A percentile compares a stretch with the other conserved stretches of the same genome.
Conservation (phyloP, 2,113 vertebrate species). For the Nesogale talazaci region DNA sequence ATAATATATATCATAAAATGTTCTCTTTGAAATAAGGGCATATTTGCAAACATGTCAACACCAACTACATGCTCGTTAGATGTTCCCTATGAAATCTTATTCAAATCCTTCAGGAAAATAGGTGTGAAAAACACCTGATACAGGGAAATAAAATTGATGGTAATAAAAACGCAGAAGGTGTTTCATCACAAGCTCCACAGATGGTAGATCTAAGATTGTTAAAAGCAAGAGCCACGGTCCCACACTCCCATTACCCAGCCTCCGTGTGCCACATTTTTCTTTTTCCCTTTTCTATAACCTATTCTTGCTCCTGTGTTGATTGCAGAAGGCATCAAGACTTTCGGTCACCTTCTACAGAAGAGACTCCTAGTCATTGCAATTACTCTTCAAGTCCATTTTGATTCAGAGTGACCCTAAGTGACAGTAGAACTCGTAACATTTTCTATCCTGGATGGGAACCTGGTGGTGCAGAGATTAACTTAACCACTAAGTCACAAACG, state of each 20-base stretch:
- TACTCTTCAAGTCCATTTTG: background rate
- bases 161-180: slow-evolving; percentile 5
- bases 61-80: background rate
- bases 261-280: background rate
- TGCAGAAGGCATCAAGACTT: background rate
- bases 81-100: background rate
- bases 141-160: background rate
- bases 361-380: too few relatives aligned
- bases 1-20: background rate
- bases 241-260: background rate
- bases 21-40: background rate
- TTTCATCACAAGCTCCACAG: slow-evolving; percentile 25
- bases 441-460: background rate
- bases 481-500: background rate
- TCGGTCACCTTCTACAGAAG: background rate
- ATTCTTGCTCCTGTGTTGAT: background rate
- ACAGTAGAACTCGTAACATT: background rate
- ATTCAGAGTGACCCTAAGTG: background rate
- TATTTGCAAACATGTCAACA: slow-evolving; percentile 30
- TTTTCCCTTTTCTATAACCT: background rate
- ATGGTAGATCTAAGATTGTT: background rate
- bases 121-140: background rate
- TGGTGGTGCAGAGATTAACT: background rate
- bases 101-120: slow-evolving; percentile 53
- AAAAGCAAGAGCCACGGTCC: background rate